Base-by-base conservation (phyloP, 1,140 invertebrate genomes). In the Drosophila seguyi region DNA sequence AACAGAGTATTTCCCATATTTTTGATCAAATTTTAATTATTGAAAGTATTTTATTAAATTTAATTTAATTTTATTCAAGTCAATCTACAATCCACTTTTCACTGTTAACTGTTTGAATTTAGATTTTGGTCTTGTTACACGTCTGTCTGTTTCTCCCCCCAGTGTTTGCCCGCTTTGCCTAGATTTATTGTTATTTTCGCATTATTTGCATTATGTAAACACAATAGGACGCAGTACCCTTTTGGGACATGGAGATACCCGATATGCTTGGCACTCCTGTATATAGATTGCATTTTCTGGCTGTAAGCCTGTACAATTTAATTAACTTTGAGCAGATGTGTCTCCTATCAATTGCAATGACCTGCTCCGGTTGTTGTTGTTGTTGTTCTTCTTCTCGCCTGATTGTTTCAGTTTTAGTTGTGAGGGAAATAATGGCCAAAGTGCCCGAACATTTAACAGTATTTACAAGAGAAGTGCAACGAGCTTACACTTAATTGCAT, bases 201-300 rank as follows among this genome's bases (percentile, higher is more conserved):
- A 83, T 87, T 87, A 87, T 76, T 76, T 79, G 79, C 65, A 79
- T 65, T 72, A 82, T 87, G 83, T 87, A 88, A 87, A 87, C 84
- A 80, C 67, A 80, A 80, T 77, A 61, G 79, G 16, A 50, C 4
- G 47, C 27, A 27, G 47, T 55, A 29, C 29, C 63, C 59, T 57
- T 47, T 52, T 45, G 39, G 56, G 44, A 25, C 22, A 59, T n/a
- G n/a, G 36, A 31, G 31, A 22, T 14, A 58, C 53, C 11, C 39
- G 42, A 50, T 48, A 13, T 53, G 20, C 25, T 14, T 5, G 27
- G 42, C 44, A 66, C 34, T 31, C 52, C 76, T 62, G 48, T 39
- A 87, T 85, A 79, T 86, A 73, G 58, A 87, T 86, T 79, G 78
- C 66, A 76, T 79, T 75, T 72, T 53, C 75, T 66, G 53, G 27